phyloP scores from a whole-genome alignment of 2,113 vertebrate species.

The Amphilophus citrinellus region DNA sequence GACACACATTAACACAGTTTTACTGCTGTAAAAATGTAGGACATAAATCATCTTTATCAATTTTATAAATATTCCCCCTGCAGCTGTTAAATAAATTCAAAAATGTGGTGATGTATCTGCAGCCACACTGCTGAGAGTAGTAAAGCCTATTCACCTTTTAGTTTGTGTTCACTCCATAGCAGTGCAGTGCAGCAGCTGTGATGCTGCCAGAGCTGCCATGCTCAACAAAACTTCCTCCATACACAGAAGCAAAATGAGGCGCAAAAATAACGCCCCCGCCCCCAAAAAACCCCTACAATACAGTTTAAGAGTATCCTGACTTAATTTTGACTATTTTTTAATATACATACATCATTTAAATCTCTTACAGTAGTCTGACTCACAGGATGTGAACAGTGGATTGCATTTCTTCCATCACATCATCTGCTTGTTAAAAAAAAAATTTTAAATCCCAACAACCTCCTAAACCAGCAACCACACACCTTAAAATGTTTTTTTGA shows the following conservation, averaged over 20 bases:
- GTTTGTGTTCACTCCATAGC: neutral
- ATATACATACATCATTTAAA: neutral
- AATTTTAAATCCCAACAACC: neutral
- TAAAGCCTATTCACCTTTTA: neutral
- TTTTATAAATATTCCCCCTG: slow-evolving; percentile 37
- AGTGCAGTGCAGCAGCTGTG: neutral
- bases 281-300: neutral
- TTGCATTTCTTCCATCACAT: neutral
- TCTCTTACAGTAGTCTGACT: neutral
- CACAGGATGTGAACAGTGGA: neutral
- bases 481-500: neutral
- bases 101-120: slow-evolving; percentile 2
- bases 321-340: neutral
- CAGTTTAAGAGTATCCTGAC: neutral
- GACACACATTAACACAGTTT: slow-evolving; percentile 4
- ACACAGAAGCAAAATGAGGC: neutral
- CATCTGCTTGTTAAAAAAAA: neutral
- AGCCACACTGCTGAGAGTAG: neutral
- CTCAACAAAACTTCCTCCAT: neutral
- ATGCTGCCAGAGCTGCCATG: neutral
- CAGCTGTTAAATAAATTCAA: slow-evolving; percentile 26
- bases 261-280: neutral
- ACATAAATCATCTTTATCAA: slow-evolving; percentile 28
- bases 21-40: slow-evolving; percentile 44
- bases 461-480: neutral